Evolutionary conservation across 2,888 invertebrate genomes (phyloP), one percentile per base, ranked within the genome.

Genomic region (Diadegma fenestrale): DNA sequence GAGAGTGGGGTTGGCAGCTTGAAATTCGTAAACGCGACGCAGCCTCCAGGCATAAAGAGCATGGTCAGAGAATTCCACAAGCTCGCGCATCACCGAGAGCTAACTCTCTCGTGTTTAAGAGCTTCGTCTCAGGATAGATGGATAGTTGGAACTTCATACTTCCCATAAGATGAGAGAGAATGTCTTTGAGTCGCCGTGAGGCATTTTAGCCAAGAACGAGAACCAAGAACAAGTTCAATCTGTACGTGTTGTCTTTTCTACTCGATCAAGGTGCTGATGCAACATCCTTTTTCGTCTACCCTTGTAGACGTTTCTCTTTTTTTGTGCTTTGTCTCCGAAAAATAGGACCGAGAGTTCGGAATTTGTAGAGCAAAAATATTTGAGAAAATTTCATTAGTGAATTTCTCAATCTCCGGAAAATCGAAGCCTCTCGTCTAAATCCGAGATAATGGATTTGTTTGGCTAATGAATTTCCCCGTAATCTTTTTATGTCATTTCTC

Each of bases 111-210:
- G 26, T 69, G 43, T 61, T 63, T 43, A 64, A 72, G 71, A 71
- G 48, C 83, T 83, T 33, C 85, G 75, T 82, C 79, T 79, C 64
- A 19, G 85, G 61, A 78, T 83, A 45, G 83, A 85, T 85, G 90
- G 90, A 90, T 90, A 88, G 90, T 88, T 88, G 89, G 90, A 92
- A 92, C 91, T 93, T 93, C 89, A 86, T 90, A 89, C 90, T 91
- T 68, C 22, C 90, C 90, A 89, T 89, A 91, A 92, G 93, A 91
- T 89, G 92, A 92, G 93, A 94, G 93, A 93, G 93, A 94, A 94
- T 94, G 93, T 93, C 94, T 94, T 94, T 93, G 93, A 93, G 90
- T 92, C 76, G 89, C 90, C 89, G 90, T 88, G 90, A 93, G 92
- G 93, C 92, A 92, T 93, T 80, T 68, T 45, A 58, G 51, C 87